phyloP scores from a whole-genome alignment of 1,140 invertebrate species.

The Parasteatoda tepidariorum region DNA sequence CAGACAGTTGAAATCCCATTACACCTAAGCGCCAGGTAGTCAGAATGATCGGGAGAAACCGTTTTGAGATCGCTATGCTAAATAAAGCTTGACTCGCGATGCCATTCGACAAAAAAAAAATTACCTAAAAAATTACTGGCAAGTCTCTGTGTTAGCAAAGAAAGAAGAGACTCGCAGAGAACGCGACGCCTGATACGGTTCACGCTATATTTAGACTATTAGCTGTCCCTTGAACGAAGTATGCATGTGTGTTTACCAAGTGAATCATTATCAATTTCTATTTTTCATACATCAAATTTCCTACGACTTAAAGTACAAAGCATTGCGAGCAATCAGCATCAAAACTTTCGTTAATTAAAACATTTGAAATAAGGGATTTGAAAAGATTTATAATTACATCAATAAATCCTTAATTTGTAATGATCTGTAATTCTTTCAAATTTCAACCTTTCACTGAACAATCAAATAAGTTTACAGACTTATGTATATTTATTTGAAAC shows the following conservation, averaged over 20 bases:
- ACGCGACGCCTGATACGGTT: slow-evolving; percentile 41
- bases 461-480: too few species aligned
- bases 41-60: slow-evolving; percentile 1
- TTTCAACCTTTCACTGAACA: neutral
- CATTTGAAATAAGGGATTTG: neutral
- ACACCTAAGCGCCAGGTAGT: slow-evolving; percentile 51
- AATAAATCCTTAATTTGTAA: neutral
- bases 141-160: neutral
- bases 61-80: neutral
- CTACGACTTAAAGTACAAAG: too few species aligned
- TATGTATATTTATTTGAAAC: too few species aligned
- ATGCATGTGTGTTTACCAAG: slow-evolving; percentile 27
- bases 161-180: slow-evolving; percentile 28
- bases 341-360: neutral
- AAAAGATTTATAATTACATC: neutral
- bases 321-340: neutral
- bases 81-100: slow-evolving; percentile 48
- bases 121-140: slow-evolving; percentile 4
- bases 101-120: slow-evolving; percentile 40
- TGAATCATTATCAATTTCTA: too few species aligned
- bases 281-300: too few species aligned
- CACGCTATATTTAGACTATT: slow-evolving; percentile 36
- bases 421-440: neutral
- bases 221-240: slow-evolving; percentile 31
- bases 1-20: slow-evolving; percentile 26